Base-by-base conservation (phyloP, 2,888 invertebrate species). In the Netelia virgata region DNA sequence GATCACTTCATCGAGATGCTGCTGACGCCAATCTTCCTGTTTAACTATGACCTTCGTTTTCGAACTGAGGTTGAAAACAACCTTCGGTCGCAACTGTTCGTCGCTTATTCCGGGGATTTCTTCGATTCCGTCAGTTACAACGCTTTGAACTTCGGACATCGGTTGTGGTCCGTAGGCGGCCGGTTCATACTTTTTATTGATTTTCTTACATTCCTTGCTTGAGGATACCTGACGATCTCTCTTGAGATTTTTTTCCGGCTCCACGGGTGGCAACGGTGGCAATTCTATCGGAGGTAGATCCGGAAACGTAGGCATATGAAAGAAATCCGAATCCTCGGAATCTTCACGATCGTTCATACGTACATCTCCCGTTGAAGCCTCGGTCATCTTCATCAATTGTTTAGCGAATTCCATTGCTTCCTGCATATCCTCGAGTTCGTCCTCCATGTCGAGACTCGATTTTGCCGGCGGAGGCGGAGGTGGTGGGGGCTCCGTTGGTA, bases 351-450 rank as follows among this genome's bases (percentile, higher is more conserved):
- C 74, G 18, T 70, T 43, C 64, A 66, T 70, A 63, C 78, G 77
- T 1, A 18, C 47, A 61, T 74, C 63, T 5, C 18, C 77, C 10
- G 47, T 63, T 8, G 53, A 55, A 1, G 69, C 64, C 1, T 69
- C 75, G 14, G 83, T 86, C 91, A 92, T 91, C 50, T 88, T 89
- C 91, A 92, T 92, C 9, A 92, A 79, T 59, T 91, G 88, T 18
- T 92, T 90, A 0, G 93, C 93, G 61, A 93, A 93, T 63, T 91
- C 91, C 89, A 93, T 90, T 1, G 93, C 93, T 61, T 92, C 91
- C 36, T 92, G 91, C 91, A 93, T 91, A 36, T 93, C 93, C 50
- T 89, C 89, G 2, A 92, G 84, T 14, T 90, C 92, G 23, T 91
- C 91, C 2, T 91, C 90, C 63, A 90, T 87, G 53, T 84, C 88